Evolutionary conservation across 1,140 invertebrate species (phyloP).

Genomic region (Schlechtendalia chinensis): DNA sequence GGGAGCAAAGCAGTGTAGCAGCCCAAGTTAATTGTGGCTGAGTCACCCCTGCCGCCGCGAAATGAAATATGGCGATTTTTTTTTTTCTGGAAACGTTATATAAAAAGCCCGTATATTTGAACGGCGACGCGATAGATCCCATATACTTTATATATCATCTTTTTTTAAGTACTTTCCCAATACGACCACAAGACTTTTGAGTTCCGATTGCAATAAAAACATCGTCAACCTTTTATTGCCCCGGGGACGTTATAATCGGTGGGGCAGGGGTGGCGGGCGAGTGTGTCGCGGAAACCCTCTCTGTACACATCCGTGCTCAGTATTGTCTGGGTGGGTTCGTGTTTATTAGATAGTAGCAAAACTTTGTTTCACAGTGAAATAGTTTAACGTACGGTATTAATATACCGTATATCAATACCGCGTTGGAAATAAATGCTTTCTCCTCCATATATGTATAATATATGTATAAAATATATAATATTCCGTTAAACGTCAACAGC

Average conservation of each 20-base stretch:
- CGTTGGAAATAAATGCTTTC: not conserved
- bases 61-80: conserved; percentile 47
- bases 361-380: no score
- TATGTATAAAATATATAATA: no score
- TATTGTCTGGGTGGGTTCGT: not conserved
- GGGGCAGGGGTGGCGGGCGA: not conserved
- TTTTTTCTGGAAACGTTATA: conserved; percentile 24
- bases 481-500: not conserved
- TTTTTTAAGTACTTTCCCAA: conserved; percentile 42
- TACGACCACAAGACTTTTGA: conserved; percentile 46
- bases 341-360: no score
- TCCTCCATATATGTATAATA: not conserved
- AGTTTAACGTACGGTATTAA: no score
- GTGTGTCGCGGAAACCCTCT: conserved; percentile 11
- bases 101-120: not conserved
- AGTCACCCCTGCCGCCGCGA: conserved; percentile 34
- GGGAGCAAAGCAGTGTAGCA: not conserved
- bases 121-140: conserved; percentile 19
- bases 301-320: not conserved
- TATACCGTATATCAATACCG: not conserved
- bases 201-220: conserved; percentile 49
- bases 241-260: not conserved
- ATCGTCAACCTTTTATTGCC: conserved; percentile 45
- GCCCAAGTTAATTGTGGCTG: conserved; percentile 42
- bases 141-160: conserved; percentile 39